phyloP scores from a whole-genome alignment of 1,140 invertebrate species.

The Gonioctena quinquepunctata region DNA sequence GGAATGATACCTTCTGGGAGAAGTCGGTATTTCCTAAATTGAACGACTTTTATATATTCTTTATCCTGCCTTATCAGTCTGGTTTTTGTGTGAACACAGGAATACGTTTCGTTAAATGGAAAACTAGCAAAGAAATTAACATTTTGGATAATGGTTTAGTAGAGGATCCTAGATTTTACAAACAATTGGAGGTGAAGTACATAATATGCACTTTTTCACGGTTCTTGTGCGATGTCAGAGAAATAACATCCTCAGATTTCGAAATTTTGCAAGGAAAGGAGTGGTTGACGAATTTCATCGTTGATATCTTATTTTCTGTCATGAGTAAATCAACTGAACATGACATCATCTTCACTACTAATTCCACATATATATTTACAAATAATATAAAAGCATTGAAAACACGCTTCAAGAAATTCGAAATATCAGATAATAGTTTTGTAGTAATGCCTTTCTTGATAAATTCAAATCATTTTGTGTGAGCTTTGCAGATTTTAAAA shows the following conservation, averaged over 20 bases:
- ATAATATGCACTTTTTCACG: neutral
- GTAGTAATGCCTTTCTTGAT: neutral
- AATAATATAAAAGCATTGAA: neutral
- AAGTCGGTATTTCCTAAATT: neutral
- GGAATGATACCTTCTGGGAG: neutral
- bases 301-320: neutral
- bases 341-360: neutral
- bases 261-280: neutral
- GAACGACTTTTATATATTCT: neutral
- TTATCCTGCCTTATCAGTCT: neutral
- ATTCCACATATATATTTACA: neutral
- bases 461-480: neutral
- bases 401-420: neutral
- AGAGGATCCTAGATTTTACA: neutral
- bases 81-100: neutral
- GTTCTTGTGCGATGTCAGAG: neutral
- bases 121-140: neutral
- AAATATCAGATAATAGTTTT: neutral
- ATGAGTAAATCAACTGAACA: neutral
- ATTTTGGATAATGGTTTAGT: neutral
- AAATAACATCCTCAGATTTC: slow-evolving; percentile 6
- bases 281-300: slow-evolving; percentile 1
- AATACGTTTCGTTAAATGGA: neutral
- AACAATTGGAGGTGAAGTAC: neutral
- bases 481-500: neutral